Percentiles rank a stretch among this genome's conserved stretches.
phyloP scores from a whole-genome alignment of 64 coral and sea anemone species.

The Montipora efflorescens region DNA sequence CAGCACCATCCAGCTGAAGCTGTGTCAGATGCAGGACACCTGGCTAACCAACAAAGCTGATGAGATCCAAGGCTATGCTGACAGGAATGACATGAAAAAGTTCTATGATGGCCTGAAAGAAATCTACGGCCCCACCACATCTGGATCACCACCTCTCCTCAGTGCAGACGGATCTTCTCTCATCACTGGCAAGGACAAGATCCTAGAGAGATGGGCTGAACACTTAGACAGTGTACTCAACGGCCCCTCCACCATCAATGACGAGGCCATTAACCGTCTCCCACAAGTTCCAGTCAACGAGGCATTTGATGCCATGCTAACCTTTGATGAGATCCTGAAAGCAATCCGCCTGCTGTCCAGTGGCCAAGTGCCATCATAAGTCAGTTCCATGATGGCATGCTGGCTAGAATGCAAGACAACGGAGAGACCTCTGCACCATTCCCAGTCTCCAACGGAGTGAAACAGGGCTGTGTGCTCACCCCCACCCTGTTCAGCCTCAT shows the following conservation, averaged over 20 bases:
- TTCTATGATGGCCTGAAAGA: constrained; percentile 56
- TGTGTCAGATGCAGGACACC: background rate
- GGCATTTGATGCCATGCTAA: too few species aligned
- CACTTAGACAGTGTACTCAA: constrained; percentile 17
- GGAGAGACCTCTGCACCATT: background rate
- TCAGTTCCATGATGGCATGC: constrained; percentile 28
- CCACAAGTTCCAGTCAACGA: background rate
- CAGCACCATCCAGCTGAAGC: constrained; percentile 15
- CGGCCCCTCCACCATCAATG: background rate
- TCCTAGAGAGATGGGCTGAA: constrained; percentile 38
- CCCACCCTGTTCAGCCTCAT: background rate
- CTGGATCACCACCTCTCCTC: background rate
- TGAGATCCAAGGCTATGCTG: constrained; percentile 34
- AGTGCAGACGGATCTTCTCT: constrained; percentile 20
- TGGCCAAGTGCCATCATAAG: constrained; percentile 5
- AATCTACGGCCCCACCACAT: background rate
- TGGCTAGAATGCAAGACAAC: constrained; percentile 4
- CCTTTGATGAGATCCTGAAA: too few species aligned
- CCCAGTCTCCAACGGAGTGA: constrained; percentile 5
- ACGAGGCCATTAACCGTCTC: constrained; percentile 19
- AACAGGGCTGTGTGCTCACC: background rate
- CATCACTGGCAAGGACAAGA: background rate
- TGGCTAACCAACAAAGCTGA: constrained; percentile 46
- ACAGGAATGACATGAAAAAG: constrained; percentile 40
- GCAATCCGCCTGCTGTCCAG: constrained; percentile 30